These are phyloP conservation scores for Drosophila anomalata DNA, from an alignment of 2,888 invertebrate genomes.

Conservation along the genomic window DNA sequence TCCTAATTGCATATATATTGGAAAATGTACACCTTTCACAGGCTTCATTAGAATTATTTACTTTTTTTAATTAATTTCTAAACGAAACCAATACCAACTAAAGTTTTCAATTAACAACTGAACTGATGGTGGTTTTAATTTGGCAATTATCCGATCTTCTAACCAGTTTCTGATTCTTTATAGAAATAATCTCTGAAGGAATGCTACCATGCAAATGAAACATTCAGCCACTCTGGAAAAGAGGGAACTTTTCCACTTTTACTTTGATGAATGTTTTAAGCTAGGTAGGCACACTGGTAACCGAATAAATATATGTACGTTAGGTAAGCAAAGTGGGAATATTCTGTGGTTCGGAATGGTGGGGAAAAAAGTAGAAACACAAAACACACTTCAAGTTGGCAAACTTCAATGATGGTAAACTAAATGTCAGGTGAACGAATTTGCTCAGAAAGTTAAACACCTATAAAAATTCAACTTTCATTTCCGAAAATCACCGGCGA, in stretches of 20 bases:
- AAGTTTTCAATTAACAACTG: conserved; percentile 33
- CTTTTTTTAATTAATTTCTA: accelerated
- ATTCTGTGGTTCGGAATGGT: background rate
- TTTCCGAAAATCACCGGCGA: conserved; percentile 35
- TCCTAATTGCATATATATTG: too few relatives aligned
- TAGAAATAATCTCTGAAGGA: conserved; percentile 35
- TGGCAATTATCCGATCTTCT: conserved; percentile 3
- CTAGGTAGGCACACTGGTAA: conserved; percentile 8
- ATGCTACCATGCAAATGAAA: conserved; percentile 43
- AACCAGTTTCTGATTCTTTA: conserved; percentile 34
- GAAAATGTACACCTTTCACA: too few relatives aligned
- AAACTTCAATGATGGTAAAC: conserved; percentile 49
- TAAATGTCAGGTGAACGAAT: conserved; percentile 59
- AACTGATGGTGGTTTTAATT: conserved; percentile 7
- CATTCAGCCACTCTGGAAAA: conserved; percentile 24
- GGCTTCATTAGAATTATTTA: too few relatives aligned
- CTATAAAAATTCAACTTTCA: conserved; percentile 38
- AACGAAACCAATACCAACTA: background rate
- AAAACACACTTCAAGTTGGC: conserved; percentile 37
- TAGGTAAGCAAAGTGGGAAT: background rate
- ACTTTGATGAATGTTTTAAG: conserved; percentile 40
- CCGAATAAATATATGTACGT: background rate
- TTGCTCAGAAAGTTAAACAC: conserved; percentile 47
- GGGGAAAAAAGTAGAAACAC: conserved; percentile 9
- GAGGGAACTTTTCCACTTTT: conserved; percentile 39